A percentile compares a stretch with the other conserved stretches of the same genome.
These are phyloP conservation scores for Phasianus colchicus DNA, from an alignment of 2,113 vertebrate species.

Conservation along the genomic window DNA sequence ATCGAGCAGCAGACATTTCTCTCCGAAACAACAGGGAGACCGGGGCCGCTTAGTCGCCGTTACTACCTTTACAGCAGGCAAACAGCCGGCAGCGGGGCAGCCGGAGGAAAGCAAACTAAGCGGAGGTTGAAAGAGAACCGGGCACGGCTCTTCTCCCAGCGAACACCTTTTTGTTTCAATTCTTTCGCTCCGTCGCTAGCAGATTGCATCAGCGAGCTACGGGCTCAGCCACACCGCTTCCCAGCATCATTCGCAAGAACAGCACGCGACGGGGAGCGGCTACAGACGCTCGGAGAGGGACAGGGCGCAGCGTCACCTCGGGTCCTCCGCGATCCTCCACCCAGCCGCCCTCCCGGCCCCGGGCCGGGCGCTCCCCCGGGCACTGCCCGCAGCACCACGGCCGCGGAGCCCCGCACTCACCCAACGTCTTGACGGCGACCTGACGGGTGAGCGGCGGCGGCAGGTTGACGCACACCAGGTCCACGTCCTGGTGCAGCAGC, in stretches of 20 bases:
- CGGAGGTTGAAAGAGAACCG: background rate
- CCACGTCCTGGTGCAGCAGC: conserved; percentile 96
- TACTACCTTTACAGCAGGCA: background rate
- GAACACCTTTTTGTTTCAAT: background rate
- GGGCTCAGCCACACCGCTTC: background rate
- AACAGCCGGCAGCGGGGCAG: accelerated
- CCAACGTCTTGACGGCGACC: conserved; percentile 96
- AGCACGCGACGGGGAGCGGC: background rate
- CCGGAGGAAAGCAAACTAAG: background rate
- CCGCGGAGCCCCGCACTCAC: conserved; percentile 65
- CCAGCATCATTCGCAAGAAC: background rate
- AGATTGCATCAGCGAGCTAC: conserved; percentile 40
- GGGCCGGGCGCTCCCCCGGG: too few species aligned
- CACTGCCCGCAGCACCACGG: too few species aligned
- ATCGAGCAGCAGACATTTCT: background rate
- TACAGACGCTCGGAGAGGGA: background rate
- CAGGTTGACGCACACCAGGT: conserved; percentile 97
- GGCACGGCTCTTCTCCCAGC: background rate
- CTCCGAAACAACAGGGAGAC: background rate
- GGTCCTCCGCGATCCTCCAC: too few species aligned
- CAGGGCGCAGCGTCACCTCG: background rate
- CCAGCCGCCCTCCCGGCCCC: too few species aligned
- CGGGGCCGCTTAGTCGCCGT: background rate
- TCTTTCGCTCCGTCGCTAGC: background rate
- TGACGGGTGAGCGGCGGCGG: conserved; percentile 95